phyloP scores from a whole-genome alignment of 1,140 invertebrate genomes.

The Araneus ventricosus region DNA sequence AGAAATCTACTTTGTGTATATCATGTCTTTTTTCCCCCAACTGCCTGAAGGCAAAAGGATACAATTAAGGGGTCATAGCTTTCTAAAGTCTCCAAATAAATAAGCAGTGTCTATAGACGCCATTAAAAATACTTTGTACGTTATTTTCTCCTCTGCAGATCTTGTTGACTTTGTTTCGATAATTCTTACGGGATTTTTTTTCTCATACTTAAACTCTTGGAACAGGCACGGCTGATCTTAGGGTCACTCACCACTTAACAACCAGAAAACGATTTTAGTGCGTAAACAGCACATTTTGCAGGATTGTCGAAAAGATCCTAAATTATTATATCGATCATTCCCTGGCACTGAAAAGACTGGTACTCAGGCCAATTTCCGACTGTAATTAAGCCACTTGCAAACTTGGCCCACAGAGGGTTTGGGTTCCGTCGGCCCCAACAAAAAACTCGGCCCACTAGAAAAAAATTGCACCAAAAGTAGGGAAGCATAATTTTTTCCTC shows the following conservation, averaged over 20 bases:
- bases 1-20: too few species aligned
- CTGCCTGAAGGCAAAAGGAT: too few species aligned
- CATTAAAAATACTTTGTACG: too few species aligned
- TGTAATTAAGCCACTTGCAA: background rate
- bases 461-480: background rate
- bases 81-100: too few species aligned
- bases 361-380: background rate
- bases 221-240: too few species aligned
- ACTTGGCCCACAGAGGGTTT: background rate
- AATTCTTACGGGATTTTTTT: too few species aligned
- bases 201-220: too few species aligned
- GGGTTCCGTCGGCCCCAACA: background rate
- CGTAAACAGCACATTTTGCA: background rate
- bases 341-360: background rate
- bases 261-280: background rate
- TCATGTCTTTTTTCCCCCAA: too few species aligned
- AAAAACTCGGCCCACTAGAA: background rate
- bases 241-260: background rate
- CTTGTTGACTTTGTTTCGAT: too few species aligned
- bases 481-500: background rate
- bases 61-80: too few species aligned
- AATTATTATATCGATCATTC: slow-evolving; percentile 6
- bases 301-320: background rate
- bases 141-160: too few species aligned
- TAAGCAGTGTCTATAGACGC: too few species aligned